Conservation (phyloP, 2,888 invertebrate genomes). For the Agriopis aurantiaria region DNA sequence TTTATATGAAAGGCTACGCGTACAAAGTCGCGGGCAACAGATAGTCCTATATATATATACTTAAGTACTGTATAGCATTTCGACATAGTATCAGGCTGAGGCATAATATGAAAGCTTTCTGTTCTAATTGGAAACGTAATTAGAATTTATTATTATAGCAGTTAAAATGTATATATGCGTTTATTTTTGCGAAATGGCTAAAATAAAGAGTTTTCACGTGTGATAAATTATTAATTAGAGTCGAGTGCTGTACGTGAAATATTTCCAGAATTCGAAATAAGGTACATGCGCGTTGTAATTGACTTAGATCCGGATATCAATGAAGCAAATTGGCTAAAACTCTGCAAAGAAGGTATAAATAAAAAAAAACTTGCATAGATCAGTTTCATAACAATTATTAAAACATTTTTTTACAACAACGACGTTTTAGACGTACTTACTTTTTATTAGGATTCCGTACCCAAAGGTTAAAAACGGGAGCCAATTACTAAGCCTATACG, state of each 20-base stretch:
- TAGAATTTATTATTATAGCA: slow-evolving; percentile 24
- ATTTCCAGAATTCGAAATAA: slow-evolving; percentile 5
- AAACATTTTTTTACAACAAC: too few relatives aligned
- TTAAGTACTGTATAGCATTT: slow-evolving; percentile 1
- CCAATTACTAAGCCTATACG: too few relatives aligned
- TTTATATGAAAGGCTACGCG: too few relatives aligned
- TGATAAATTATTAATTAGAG: slow-evolving; percentile 21
- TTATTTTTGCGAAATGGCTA: slow-evolving; percentile 12
- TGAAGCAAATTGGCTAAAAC: neutral
- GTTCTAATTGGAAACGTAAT: slow-evolving; percentile 27
- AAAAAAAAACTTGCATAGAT: neutral
- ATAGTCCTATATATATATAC: too few relatives aligned
- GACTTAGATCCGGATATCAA: neutral
- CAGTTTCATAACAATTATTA: too few relatives aligned
- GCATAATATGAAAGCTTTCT: slow-evolving; percentile 13
- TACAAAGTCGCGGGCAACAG: too few relatives aligned
- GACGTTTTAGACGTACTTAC: too few relatives aligned
- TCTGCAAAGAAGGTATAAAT: neutral
- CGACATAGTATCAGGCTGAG: slow-evolving; percentile 9
- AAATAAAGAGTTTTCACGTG: slow-evolving; percentile 21
- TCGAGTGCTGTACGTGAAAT: neutral
- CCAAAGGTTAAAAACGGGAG: too few relatives aligned
- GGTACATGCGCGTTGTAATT: neutral
- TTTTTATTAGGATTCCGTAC: too few relatives aligned
- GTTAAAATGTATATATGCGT: slow-evolving; percentile 15